A percentile compares a stretch with the other conserved stretches of the same genome.
These are phyloP conservation scores for Chrysolina oricalcia DNA, from an alignment of 2,888 invertebrate species.

Conservation along the genomic window DNA sequence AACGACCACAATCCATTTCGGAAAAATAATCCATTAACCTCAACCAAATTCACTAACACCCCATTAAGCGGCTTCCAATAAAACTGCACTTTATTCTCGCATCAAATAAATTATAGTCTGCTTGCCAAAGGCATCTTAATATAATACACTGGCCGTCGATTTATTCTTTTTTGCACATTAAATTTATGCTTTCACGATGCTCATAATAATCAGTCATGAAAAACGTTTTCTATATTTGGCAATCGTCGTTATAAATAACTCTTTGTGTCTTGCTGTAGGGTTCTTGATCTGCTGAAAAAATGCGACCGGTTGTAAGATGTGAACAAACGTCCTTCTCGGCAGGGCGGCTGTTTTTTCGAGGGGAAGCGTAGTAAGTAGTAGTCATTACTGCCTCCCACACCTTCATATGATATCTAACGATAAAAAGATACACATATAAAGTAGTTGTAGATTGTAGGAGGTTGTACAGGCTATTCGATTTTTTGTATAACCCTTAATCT, in stretches of 20 bases:
- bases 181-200: constrained; percentile 19
- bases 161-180: constrained; percentile 10
- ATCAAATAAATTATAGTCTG: constrained; percentile 17
- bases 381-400: not conserved
- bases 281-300: constrained; percentile 42
- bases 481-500: no score
- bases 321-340: constrained; percentile 49
- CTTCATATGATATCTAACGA: no score
- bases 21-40: constrained; percentile 4
- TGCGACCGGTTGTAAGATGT: constrained; percentile 44
- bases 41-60: constrained; percentile 4
- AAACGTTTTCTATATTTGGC: constrained; percentile 36
- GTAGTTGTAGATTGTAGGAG: no score
- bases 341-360: constrained; percentile 32
- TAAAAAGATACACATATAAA: no score
- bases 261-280: constrained; percentile 28
- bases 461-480: no score
- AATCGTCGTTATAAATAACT: constrained; percentile 40
- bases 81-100: constrained; percentile 18
- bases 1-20: not conserved
- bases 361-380: constrained; percentile 16
- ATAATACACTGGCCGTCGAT: constrained; percentile 18
- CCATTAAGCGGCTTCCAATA: constrained; percentile 14
- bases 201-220: constrained; percentile 33
- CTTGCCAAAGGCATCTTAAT: constrained; percentile 3